These are phyloP conservation scores for Crotalus helleri DNA, from an alignment of 2,113 vertebrate genomes.

Conservation along the genomic window DNA sequence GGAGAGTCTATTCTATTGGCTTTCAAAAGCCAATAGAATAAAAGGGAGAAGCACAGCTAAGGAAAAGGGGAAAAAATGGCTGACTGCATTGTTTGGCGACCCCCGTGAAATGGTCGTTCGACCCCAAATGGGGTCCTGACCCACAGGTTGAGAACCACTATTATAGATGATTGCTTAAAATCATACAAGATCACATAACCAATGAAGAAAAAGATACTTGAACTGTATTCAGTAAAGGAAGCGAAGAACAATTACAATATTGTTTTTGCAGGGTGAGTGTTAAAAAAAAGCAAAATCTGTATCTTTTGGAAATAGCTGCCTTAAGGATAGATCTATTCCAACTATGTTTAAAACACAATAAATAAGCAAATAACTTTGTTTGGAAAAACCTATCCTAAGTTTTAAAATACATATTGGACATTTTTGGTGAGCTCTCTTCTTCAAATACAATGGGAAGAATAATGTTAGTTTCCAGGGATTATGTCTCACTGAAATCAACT, in stretches of 20 bases:
- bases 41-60: too few species aligned
- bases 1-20: too few species aligned
- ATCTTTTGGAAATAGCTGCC: neutral
- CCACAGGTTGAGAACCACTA: too few species aligned
- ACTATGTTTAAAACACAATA: neutral
- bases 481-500: neutral
- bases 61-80: too few species aligned
- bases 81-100: too few species aligned
- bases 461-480: neutral
- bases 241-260: neutral
- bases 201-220: neutral
- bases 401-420: neutral
- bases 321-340: neutral
- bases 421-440: conserved; percentile 25
- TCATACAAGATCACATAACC: neutral
- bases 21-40: too few species aligned
- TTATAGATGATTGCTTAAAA: neutral
- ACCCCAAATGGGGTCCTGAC: too few species aligned
- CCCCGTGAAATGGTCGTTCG: too few species aligned
- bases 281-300: neutral
- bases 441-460: neutral
- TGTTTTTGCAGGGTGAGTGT: neutral
- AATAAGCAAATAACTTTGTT: neutral
- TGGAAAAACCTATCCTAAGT: neutral
- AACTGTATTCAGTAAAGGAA: neutral